Evolutionary conservation across 1,140 invertebrate genomes (phyloP).

Genomic region (Dendroctonus ponderosae): DNA sequence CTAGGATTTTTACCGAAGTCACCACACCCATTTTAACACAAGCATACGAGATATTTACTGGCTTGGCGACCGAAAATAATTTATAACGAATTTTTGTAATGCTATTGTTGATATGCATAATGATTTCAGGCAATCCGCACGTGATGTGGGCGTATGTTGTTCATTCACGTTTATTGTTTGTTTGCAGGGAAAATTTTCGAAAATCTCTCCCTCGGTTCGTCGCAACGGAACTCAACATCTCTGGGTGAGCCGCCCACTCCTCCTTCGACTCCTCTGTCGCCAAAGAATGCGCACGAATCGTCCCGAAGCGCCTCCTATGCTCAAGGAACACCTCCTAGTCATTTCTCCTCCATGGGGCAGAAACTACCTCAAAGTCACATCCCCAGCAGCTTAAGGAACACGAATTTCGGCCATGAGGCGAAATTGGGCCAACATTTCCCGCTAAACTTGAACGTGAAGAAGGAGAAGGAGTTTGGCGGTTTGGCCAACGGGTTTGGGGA

Average conservation of each 20-base stretch:
- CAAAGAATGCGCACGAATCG: constrained; percentile 43
- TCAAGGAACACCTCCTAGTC: constrained; percentile 44
- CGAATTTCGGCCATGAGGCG: background rate
- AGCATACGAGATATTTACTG: constrained; percentile 1
- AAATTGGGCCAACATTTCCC: constrained; percentile 15
- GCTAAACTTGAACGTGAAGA: constrained; percentile 25
- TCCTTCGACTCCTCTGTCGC: constrained; percentile 48
- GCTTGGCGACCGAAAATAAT: background rate
- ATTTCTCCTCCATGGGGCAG: constrained; percentile 21
- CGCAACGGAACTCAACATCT: constrained; percentile 35
- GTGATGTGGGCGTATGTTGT: background rate
- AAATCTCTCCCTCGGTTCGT: constrained; percentile 44
- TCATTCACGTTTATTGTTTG: background rate
- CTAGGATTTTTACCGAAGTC: constrained; percentile 10
- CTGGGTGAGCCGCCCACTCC: constrained; percentile 49
- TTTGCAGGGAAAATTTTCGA: constrained; percentile 50
- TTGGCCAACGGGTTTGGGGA: constrained; percentile 20
- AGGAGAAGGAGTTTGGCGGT: constrained; percentile 11
- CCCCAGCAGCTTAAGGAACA: constrained; percentile 2
- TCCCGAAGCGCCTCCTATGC: constrained; percentile 37
- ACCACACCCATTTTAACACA: constrained; percentile 19
- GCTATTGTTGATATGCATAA: background rate
- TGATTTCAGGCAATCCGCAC: no score
- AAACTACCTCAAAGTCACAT: constrained; percentile 40
- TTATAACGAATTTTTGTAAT: background rate